A percentile compares a stretch with the other conserved stretches of the same genome.
Evolutionary conservation across 1,140 invertebrate species (phyloP).

Genomic region (Panagrolaimus sp.): DNA sequence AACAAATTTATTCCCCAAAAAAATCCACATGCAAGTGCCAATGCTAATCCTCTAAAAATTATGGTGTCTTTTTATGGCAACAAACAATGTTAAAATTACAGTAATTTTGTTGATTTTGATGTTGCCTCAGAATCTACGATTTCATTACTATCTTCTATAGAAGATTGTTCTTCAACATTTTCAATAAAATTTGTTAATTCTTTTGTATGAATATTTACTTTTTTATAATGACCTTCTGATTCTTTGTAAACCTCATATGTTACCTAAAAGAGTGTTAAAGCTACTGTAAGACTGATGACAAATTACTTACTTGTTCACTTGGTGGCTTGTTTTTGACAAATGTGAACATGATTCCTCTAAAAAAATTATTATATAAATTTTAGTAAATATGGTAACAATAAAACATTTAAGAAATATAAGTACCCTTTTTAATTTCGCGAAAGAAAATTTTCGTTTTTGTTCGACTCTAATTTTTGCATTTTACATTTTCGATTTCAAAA

Average conservation of each 20-base stretch:
- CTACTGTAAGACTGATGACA: neutral
- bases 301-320: neutral
- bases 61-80: neutral
- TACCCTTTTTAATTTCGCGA: too few relatives aligned
- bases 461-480: too few relatives aligned
- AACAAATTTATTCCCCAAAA: constrained; percentile 31
- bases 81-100: neutral
- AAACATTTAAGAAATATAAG: too few relatives aligned
- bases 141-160: neutral
- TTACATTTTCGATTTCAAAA: neutral
- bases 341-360: constrained; percentile 6
- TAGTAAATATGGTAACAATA: neutral
- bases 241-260: too few relatives aligned
- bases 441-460: too few relatives aligned
- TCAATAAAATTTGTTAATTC: neutral
- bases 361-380: neutral
- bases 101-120: neutral
- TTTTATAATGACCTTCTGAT: neutral
- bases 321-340: neutral
- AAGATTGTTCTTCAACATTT: neutral
- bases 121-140: neutral
- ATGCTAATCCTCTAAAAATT: constrained; percentile 25
- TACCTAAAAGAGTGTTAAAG: neutral
- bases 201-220: neutral
- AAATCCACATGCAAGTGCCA: constrained; percentile 31